Evolutionary conservation across 2,113 vertebrate species (phyloP), one percentile per base, ranked within the genome.

Genomic region (Mobula birostris): DNA sequence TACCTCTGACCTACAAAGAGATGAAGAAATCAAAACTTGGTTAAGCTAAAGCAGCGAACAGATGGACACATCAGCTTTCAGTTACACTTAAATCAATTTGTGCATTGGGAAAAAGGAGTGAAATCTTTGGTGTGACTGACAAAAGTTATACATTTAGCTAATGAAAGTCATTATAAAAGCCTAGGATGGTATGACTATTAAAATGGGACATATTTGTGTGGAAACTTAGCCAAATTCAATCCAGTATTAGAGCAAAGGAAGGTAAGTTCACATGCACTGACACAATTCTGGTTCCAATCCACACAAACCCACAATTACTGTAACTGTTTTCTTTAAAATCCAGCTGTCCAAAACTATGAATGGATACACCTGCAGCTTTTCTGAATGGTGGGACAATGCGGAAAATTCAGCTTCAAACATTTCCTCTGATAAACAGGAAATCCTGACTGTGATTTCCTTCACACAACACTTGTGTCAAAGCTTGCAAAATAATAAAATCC

Each of bases 341-440:
- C 91, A 93, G 91, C 91, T 93, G 91, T 40, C 27, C 70, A 48
- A 93, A 56, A 48, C 27, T 76, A 40, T 93, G 70, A 93, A 93
- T 74, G 17, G 91, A 32, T 93, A 93, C 91, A 93, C 91, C 91
- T 93, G 91, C 91, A 93, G 72, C 21, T 56, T 93, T 93, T 93
- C 9, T 76, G 91, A 93, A 93, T 93, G 91, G 91, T 93, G 91
- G 58, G 90, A 93, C 90, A 40, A 74, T 74, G 74, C 91, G 74
- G 40, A 93, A 76, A 93, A 74, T 74, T 74, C 70, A 76, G 36
- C 40, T 74, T 93, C 68, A 93, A 93, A 74, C 91, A 66, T 93
- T 93, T 93, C 91, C 91, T 93, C 68, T 93, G 70, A 27, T 76
- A 74, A 93, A 93, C 70, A 93, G 91, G 91, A 93, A 93, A 93